A percentile compares a stretch with the other conserved stretches of the same genome.
Evolutionary conservation across 35 echinoderm and acorn worm species (phyloP).

Genomic region (Apostichopus californicus): DNA sequence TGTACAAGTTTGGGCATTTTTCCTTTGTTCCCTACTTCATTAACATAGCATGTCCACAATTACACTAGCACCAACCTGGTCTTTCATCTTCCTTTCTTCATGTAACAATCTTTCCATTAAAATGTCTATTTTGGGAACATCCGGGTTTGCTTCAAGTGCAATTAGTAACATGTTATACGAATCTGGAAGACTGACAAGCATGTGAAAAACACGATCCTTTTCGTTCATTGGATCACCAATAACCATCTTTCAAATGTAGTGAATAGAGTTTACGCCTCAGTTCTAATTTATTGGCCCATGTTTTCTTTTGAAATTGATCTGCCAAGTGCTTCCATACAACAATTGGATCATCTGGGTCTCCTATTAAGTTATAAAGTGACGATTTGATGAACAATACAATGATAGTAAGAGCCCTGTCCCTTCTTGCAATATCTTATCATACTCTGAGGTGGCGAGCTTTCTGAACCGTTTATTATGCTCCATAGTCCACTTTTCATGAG

Average conservation of each 20-base stretch:
- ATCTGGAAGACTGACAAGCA: slow-evolving; percentile 25
- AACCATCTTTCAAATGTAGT: neutral
- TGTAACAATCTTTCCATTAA: slow-evolving; percentile 23
- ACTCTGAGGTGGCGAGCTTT: neutral
- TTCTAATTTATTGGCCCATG: slow-evolving; percentile 9
- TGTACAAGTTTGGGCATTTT: slow-evolving; percentile 1
- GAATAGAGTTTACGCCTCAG: slow-evolving; percentile 14
- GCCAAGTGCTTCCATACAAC: slow-evolving; percentile 8
- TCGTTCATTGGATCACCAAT: slow-evolving; percentile 29
- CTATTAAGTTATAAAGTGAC: neutral
- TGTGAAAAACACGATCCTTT: slow-evolving; percentile 15
- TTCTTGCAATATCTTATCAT: slow-evolving; percentile 4
- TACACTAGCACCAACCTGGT: neutral
- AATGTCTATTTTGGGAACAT: slow-evolving; percentile 19
- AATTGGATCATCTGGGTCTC: neutral
- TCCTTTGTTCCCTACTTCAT: slow-evolving; percentile 13
- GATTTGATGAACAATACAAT: slow-evolving; percentile 13
- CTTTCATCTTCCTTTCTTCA: slow-evolving; percentile 27
- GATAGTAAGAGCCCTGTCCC: neutral
- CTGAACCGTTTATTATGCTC: neutral
- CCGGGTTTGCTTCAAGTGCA: slow-evolving; percentile 2
- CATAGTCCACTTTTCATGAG: neutral
- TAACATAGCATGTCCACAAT: neutral
- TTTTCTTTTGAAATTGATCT: slow-evolving; percentile 26
- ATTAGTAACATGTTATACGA: slow-evolving; percentile 25